Conservation (phyloP, 2,888 invertebrate species). For the Amblyjoppa proteus region DNA sequence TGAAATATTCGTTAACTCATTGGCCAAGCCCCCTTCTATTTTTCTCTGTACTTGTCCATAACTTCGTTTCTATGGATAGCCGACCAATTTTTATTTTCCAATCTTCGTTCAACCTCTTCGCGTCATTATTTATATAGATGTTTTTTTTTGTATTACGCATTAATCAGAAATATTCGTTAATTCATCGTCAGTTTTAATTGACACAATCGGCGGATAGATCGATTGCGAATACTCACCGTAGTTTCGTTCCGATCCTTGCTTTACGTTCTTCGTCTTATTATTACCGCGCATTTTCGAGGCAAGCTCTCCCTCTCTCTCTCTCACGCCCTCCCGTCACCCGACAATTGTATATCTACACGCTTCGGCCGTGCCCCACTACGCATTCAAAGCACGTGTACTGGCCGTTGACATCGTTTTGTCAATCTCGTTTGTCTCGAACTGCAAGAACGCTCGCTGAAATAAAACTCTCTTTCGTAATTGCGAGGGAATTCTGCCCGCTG, state of each 20-base stretch:
- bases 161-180: not conserved
- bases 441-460: not conserved
- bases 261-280: constrained; percentile 68
- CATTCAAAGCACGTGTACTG: constrained; percentile 58
- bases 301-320: constrained; percentile 14
- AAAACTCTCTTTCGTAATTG: not conserved
- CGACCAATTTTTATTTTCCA: not conserved
- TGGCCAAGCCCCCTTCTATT: constrained; percentile 34
- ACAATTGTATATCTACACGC: constrained; percentile 40
- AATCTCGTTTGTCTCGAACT: not conserved
- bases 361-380: constrained; percentile 32
- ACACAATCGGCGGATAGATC: not conserved
- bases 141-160: not conserved
- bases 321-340: constrained; percentile 12
- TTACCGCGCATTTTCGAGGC: constrained; percentile 71
- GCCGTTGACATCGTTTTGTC: constrained; percentile 39
- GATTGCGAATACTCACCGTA: constrained; percentile 68
- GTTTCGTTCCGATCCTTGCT: constrained; percentile 54
- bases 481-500: not conserved
- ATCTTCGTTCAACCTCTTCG: not conserved
- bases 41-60: not conserved
- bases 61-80: not conserved
- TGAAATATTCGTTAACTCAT: not conserved
- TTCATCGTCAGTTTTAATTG: not conserved
- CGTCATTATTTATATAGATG: not conserved